phyloP scores from a whole-genome alignment of 2,113 vertebrate genomes.

The Sula dactylatra region DNA sequence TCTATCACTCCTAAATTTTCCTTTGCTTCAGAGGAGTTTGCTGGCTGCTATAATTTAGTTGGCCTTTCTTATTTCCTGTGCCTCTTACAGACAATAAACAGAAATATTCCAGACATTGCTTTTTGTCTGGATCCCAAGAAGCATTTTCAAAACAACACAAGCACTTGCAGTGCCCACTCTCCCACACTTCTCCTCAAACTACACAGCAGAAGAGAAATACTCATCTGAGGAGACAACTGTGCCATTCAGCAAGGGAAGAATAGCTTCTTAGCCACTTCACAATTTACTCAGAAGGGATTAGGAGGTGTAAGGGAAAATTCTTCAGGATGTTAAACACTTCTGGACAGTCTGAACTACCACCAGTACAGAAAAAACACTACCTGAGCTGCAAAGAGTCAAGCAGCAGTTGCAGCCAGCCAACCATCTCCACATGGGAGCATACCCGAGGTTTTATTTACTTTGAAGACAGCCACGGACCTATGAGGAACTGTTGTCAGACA shows the following conservation, averaged over 20 bases:
- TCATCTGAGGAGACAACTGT: background rate
- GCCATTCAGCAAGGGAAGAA: background rate
- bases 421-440: background rate
- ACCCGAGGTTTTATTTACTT: background rate
- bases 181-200: background rate
- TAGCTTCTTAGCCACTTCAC: background rate
- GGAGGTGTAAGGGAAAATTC: background rate
- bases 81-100: conserved; percentile 44
- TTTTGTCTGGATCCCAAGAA: conserved; percentile 40
- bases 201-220: background rate
- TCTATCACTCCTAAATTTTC: conserved; percentile 12
- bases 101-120: conserved; percentile 53
- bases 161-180: background rate
- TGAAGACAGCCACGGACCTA: background rate
- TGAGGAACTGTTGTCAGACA: background rate
- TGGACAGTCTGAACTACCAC: background rate
- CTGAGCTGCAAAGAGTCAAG: background rate
- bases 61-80: conserved; percentile 38
- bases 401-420: background rate
- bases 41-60: conserved; percentile 3
- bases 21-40: background rate
- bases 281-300: background rate
- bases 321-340: background rate
- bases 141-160: conserved; percentile 11
- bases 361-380: background rate